Percentiles rank a stretch among this genome's conserved stretches.
phyloP scores from a whole-genome alignment of 37 sponge, comb jelly and placozoan species.

The Theonella swinhoei region DNA sequence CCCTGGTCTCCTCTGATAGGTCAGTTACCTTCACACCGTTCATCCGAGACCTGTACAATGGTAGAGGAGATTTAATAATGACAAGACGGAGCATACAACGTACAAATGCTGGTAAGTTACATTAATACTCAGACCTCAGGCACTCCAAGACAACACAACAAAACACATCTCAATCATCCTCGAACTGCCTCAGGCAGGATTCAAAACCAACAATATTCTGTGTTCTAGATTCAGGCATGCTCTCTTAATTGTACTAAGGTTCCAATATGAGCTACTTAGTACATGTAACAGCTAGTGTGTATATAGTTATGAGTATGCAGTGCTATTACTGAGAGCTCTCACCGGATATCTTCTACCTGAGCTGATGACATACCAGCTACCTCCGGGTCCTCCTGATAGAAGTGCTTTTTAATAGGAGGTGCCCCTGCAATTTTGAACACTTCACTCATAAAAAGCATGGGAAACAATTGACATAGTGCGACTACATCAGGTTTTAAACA shows the following conservation, averaged over 20 bases:
- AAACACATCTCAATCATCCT: no score
- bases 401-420: conserved; percentile 70
- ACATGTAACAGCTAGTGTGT: neutral
- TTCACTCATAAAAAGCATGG: neutral
- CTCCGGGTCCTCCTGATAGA: conserved; percentile 71
- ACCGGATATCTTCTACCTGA: conserved; percentile 72
- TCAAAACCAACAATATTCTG: no score
- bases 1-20: conserved; percentile 47
- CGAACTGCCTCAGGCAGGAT: no score
- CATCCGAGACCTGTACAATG: conserved; percentile 17
- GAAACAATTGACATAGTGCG: neutral
- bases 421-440: conserved; percentile 46
- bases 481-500: neutral
- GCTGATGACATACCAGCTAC: conserved; percentile 33
- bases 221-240: no score
- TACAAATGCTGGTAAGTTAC: no score
- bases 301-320: neutral
- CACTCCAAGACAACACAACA: no score
- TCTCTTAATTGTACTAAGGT: no score
- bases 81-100: no score
- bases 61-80: neutral
- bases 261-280: no score
- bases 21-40: conserved; percentile 63
- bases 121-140: no score
- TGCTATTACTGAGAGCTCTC: neutral